These are phyloP conservation scores for Hystrix cristata DNA, from an alignment of 2,113 vertebrate species.

Conservation along the genomic window DNA sequence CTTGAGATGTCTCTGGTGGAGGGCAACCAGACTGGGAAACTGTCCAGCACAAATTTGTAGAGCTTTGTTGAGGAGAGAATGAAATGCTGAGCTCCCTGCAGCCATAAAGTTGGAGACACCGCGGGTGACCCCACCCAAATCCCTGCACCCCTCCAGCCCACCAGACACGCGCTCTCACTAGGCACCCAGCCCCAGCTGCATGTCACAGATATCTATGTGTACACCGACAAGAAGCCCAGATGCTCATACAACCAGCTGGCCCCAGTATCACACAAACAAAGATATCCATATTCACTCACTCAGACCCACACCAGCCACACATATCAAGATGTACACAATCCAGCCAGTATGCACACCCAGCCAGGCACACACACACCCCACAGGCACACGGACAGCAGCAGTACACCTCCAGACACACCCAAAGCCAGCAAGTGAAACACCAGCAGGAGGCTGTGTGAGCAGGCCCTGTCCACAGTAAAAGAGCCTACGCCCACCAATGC, in stretches of 20 bases:
- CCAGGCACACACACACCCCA: neutral
- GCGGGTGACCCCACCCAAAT: neutral
- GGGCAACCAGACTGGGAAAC: neutral
- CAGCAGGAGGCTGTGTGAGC: neutral
- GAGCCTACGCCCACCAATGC: neutral
- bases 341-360: neutral
- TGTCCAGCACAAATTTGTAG: neutral
- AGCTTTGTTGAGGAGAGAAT: neutral
- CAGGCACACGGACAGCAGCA: neutral
- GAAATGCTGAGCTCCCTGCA: neutral
- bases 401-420: neutral
- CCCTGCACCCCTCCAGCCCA: neutral
- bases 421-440: neutral
- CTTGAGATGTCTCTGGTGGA: neutral
- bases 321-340: neutral
- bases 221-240: neutral
- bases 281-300: neutral
- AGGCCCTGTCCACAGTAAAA: neutral
- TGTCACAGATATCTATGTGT: neutral
- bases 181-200: neutral
- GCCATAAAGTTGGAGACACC: neutral
- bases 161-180: neutral
- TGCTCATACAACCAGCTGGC: neutral
- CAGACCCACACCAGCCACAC: neutral
- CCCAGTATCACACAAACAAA: neutral